A percentile compares a stretch with the other conserved stretches of the same genome.
These are phyloP conservation scores for Oscheius sp. DNA, from an alignment of 1,140 invertebrate genomes.

Conservation along the genomic window DNA sequence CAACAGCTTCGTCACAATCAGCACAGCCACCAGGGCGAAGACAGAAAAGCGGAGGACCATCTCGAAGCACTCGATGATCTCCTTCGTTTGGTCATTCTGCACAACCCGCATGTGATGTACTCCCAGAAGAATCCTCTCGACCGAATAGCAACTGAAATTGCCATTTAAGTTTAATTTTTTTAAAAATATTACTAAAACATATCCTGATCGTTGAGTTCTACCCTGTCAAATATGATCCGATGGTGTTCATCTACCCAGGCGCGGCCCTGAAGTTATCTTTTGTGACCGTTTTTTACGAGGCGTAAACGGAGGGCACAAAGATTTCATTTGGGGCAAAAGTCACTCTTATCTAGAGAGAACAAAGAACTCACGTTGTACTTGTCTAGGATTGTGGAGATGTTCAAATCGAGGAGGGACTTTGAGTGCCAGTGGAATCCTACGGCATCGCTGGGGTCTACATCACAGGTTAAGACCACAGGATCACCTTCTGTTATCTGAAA, in stretches of 20 bases:
- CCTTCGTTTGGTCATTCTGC: slow-evolving; percentile 10
- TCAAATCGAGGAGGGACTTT: background rate
- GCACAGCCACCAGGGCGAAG: slow-evolving; percentile 1
- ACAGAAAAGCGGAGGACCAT: slow-evolving; percentile 20
- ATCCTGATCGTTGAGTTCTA: slow-evolving; percentile 11
- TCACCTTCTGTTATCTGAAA: background rate
- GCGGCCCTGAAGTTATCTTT: background rate
- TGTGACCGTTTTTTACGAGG: background rate
- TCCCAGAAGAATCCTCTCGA: slow-evolving; percentile 9
- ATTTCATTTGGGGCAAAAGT: background rate
- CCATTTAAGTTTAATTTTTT: no score
- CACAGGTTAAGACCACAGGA: background rate
- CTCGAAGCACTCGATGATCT: slow-evolving; percentile 3
- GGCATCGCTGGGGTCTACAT: background rate
- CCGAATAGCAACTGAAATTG: slow-evolving; percentile 20
- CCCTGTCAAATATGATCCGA: background rate
- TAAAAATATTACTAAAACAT: slow-evolving; percentile 22
- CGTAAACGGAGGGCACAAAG: background rate
- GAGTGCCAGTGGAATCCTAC: background rate
- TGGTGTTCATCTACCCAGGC: slow-evolving; percentile 15
- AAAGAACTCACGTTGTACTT: background rate
- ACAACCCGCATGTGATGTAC: slow-evolving; percentile 12
- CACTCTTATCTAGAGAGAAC: background rate
- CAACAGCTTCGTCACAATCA: background rate
- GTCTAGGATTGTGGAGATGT: background rate